Evolutionary conservation across 2,888 invertebrate species (phyloP).

Genomic region (Tortrix viridana): DNA sequence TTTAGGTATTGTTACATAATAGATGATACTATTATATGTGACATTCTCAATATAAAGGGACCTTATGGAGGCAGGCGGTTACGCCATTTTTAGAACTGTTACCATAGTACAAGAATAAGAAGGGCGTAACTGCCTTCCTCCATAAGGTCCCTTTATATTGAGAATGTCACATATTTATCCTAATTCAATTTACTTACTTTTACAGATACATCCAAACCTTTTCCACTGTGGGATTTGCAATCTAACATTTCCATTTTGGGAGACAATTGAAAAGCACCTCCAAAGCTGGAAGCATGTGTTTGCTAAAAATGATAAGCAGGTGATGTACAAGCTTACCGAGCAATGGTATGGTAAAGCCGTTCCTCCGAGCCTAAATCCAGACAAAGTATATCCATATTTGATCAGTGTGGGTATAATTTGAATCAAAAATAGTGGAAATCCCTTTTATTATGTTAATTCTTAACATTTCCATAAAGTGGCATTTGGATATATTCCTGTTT

Average conservation of each 20-base stretch:
- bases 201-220: slow-evolving; percentile 58
- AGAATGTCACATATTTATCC: no score
- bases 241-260: slow-evolving; percentile 52
- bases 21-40: no score
- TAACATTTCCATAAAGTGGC: no score
- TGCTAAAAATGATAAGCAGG: slow-evolving; percentile 30
- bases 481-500: no score
- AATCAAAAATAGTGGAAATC: no score
- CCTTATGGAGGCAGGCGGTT: no score
- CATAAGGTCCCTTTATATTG: no score
- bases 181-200: slow-evolving; percentile 35
- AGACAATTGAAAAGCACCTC: slow-evolving; percentile 48
- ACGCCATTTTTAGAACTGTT: no score
- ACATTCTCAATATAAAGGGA: no score
- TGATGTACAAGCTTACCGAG: background rate
- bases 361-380: slow-evolving; percentile 7
- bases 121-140: no score
- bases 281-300: slow-evolving; percentile 40
- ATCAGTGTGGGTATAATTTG: background rate
- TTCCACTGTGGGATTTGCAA: slow-evolving; percentile 69
- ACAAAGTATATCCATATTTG: slow-evolving; percentile 2
- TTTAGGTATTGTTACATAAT: background rate
- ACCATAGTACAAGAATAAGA: no score
- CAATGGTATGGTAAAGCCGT: background rate
- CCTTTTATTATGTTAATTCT: no score